Percentiles rank a stretch among this genome's conserved stretches.
Evolutionary conservation across 2,113 vertebrate genomes (phyloP).

Genomic region (Pedionomus torquatus): DNA sequence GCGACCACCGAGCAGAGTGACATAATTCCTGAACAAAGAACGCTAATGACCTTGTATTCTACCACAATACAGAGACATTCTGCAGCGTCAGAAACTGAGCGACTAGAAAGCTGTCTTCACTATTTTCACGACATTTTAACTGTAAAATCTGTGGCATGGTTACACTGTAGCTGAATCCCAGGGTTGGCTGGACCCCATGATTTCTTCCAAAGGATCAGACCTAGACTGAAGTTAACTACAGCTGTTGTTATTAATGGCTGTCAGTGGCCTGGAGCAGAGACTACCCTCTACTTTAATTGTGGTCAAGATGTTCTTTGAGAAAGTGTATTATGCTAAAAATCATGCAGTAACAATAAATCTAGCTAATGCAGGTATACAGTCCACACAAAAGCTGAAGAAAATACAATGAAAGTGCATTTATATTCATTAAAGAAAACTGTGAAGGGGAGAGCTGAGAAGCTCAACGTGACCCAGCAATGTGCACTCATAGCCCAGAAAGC

Average conservation of each 20-base stretch:
- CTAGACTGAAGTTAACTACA: neutral
- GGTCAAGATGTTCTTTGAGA: neutral
- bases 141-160: neutral
- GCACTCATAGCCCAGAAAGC: neutral
- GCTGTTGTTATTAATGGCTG: neutral
- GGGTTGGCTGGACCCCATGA: neutral
- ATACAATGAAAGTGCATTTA: neutral
- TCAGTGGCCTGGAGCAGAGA: neutral
- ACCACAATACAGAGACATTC: neutral
- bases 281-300: neutral
- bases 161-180: neutral
- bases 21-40: slow-evolving; percentile 34
- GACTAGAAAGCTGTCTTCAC: neutral
- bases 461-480: neutral
- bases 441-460: neutral
- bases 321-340: neutral
- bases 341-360: neutral
- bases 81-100: neutral
- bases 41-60: neutral
- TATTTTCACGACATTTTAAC: neutral
- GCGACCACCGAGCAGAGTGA: slow-evolving; percentile 52
- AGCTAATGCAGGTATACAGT: neutral
- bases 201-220: neutral
- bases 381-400: neutral
- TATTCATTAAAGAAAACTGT: neutral